A percentile compares a stretch with the other conserved stretches of the same genome.
phyloP scores from a whole-genome alignment of 2,888 invertebrate species.

The Noctua fimbriata region DNA sequence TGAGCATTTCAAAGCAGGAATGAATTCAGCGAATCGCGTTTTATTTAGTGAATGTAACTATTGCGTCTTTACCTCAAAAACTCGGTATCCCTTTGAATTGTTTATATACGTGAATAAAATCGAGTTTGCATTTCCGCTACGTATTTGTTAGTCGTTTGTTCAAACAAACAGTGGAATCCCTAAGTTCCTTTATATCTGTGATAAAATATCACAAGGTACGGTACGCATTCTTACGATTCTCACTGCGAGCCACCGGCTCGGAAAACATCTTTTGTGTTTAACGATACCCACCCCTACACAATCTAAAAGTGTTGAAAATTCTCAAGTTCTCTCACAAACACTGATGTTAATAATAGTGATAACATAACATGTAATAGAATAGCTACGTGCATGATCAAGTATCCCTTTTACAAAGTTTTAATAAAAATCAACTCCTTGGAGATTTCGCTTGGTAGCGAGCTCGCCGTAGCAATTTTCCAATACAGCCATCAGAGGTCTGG shows the following conservation, averaged over 20 bases:
- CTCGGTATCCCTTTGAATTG: slow-evolving; percentile 84
- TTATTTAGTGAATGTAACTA: slow-evolving; percentile 72
- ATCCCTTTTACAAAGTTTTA: slow-evolving; percentile 80
- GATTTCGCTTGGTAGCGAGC: slow-evolving; percentile 74
- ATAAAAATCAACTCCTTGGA: slow-evolving; percentile 83
- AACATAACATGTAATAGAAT: slow-evolving; percentile 68
- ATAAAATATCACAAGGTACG: slow-evolving; percentile 86
- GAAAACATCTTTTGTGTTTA: slow-evolving; percentile 83
- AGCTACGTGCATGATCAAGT: slow-evolving; percentile 73
- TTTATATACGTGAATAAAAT: slow-evolving; percentile 81
- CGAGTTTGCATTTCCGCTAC: slow-evolving; percentile 84
- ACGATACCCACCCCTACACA: slow-evolving; percentile 56
- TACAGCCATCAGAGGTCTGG: slow-evolving; percentile 85
- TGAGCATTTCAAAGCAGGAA: slow-evolving; percentile 54
- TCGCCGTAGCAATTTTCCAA: slow-evolving; percentile 85
- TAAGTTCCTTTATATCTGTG: slow-evolving; percentile 82
- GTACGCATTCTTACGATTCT: slow-evolving; percentile 83
- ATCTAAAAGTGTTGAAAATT: slow-evolving; percentile 57
- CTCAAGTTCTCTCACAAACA: slow-evolving; percentile 61
- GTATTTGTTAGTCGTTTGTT: slow-evolving; percentile 84
- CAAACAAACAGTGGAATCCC: slow-evolving; percentile 84
- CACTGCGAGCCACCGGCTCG: slow-evolving; percentile 77
- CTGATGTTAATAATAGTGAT: slow-evolving; percentile 71
- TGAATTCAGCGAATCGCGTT: slow-evolving; percentile 53
- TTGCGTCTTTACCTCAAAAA: slow-evolving; percentile 76